A percentile compares a stretch with the other conserved stretches of the same genome.
phyloP scores from a whole-genome alignment of 1,140 invertebrate species.

The Lanistes nyassanus region DNA sequence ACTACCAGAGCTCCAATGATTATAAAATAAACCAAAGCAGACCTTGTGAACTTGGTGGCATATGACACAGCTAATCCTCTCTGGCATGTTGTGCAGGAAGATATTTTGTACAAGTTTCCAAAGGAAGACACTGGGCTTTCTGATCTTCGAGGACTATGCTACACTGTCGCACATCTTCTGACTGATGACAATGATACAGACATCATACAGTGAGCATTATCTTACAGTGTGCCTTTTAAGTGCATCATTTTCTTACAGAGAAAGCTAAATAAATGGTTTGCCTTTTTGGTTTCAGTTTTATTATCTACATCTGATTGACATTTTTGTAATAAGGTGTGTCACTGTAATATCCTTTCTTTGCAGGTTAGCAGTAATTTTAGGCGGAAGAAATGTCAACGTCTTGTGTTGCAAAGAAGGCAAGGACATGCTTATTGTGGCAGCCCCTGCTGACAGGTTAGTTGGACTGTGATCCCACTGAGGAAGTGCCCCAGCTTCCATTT shows the following conservation, averaged over 20 bases:
- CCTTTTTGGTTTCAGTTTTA: neutral
- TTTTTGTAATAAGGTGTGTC: neutral
- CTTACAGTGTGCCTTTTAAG: too few species aligned
- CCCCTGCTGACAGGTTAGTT: slow-evolving; percentile 54
- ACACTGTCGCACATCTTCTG: slow-evolving; percentile 61
- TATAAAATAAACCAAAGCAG: slow-evolving; percentile 27
- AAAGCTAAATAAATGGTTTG: neutral
- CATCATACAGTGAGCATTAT: slow-evolving; percentile 37
- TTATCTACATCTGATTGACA: neutral
- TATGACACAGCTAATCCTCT: slow-evolving; percentile 30
- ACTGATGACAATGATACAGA: slow-evolving; percentile 49
- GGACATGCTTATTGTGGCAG: slow-evolving; percentile 54
- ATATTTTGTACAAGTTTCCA: slow-evolving; percentile 61
- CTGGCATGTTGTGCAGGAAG: slow-evolving; percentile 40
- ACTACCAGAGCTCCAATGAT: slow-evolving; percentile 3
- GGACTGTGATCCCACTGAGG: too few species aligned
- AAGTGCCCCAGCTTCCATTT: too few species aligned
- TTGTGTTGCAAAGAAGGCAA: slow-evolving; percentile 53
- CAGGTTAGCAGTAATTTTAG: slow-evolving; percentile 52
- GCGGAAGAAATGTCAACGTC: slow-evolving; percentile 50
- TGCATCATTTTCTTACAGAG: neutral
- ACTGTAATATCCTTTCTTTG: slow-evolving; percentile 24
- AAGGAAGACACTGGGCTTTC: slow-evolving; percentile 52
- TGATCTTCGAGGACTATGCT: slow-evolving; percentile 62
- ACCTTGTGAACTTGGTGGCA: slow-evolving; percentile 17